Evolutionary conservation across 2,888 invertebrate species (phyloP).

Genomic region (Colostygia pectinataria): DNA sequence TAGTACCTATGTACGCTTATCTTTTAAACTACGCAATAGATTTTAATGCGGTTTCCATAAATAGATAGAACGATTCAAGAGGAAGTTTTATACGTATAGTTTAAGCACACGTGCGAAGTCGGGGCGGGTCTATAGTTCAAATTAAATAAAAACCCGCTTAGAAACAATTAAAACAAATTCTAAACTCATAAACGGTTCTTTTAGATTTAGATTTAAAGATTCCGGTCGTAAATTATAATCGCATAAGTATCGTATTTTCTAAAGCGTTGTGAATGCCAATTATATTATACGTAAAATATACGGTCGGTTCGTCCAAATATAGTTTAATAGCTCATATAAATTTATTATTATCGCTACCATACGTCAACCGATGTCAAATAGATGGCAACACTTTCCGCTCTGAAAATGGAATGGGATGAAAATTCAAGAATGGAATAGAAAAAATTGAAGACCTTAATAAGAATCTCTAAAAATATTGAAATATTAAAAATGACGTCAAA

Average conservation of each 20-base stretch:
- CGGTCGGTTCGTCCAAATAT: conserved; percentile 6
- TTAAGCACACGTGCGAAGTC: too few species aligned
- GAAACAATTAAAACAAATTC: conserved; percentile 16
- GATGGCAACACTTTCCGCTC: conserved; percentile 16
- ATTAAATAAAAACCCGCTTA: neutral
- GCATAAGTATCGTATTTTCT: conserved; percentile 35
- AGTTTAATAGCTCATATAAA: conserved; percentile 18
- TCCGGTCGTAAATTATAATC: conserved; percentile 36
- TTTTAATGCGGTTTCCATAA: too few species aligned
- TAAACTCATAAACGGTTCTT: conserved; percentile 26
- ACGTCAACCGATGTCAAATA: conserved; percentile 18
- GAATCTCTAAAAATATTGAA: too few species aligned
- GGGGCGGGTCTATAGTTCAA: too few species aligned
- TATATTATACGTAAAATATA: conserved; percentile 12
- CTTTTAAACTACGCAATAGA: too few species aligned
- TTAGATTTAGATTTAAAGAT: conserved; percentile 31
- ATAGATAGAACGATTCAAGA: too few species aligned
- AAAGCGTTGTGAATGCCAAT: conserved; percentile 34
- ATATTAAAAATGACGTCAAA: too few species aligned
- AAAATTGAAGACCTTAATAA: too few species aligned
- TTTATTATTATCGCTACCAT: conserved; percentile 9
- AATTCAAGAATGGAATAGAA: too few species aligned
- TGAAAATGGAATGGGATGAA: too few species aligned
- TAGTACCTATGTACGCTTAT: too few species aligned
- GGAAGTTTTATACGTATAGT: too few species aligned